Base-by-base conservation (phyloP, 2,797 vertebrate genomes). In the Potorous gilbertii region DNA sequence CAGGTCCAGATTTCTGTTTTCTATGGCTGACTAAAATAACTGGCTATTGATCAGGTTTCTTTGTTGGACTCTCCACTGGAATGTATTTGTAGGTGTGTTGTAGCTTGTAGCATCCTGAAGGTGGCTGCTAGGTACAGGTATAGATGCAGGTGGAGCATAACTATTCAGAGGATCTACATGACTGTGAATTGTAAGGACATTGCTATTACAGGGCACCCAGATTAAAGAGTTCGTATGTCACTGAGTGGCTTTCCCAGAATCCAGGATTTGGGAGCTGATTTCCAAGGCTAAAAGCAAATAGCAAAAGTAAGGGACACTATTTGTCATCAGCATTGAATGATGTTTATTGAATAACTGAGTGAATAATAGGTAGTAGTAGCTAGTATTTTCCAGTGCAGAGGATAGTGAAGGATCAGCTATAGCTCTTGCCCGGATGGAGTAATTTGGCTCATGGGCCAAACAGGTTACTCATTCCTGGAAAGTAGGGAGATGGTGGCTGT, bases 301-400 rank as follows among this genome's bases (percentile, higher is more conserved):
- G 8, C 13, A 2, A 16, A 90, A 90, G 2, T 40, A 90, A 92
- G 93, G 59, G 28, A 28, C 34, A 74, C 66, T 74, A 27, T 90
- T 81, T 94, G 81, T 95, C 34, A 90, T 16, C 90, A 18, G 31
- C 62, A 28, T 94, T 93, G 74, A 93, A 90, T 87, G n/a, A 94
- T 24, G 56, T 34, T 62, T 62, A 31, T 62, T 62, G 34, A 94
- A 56, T 62, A 34, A 55, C 3, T 66, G 62, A 62, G 89, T 46
- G 11, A 90, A 90, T 52, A 31, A 89, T 94, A 50, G 50, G 50
- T 50, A 50, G 50, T 50, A 50, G 50, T 50, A n/a, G 31, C 52
- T 34, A 28, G n/a, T 46, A 91, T 27, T 5, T n/a, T 4, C 34
- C 92, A 94, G 27, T 54, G 2, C 12, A 59, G 34, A 50, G 21